phyloP scores from a whole-genome alignment of 2,888 invertebrate genomes.

The Elegia similella region DNA sequence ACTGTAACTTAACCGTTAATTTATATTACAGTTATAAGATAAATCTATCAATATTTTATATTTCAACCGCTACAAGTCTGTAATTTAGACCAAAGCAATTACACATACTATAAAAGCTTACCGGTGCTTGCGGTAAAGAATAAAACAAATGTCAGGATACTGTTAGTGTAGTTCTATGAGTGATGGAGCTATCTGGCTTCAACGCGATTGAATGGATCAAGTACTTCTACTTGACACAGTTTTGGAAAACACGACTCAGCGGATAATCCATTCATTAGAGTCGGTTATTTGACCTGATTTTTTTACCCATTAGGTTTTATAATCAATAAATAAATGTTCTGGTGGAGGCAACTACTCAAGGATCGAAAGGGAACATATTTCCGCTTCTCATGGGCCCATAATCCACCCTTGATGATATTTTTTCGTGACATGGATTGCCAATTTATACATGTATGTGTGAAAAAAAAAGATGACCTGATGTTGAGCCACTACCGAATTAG shows the following conservation, averaged over 20 bases:
- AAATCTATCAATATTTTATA: background rate
- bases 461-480: no score
- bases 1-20: no score
- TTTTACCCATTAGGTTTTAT: background rate
- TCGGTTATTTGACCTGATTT: conserved; percentile 3
- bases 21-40: no score
- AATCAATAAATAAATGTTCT: background rate
- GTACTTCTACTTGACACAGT: conserved; percentile 16
- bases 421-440: no score
- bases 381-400: no score
- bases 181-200: background rate
- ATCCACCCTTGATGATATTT: no score
- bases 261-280: background rate
- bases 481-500: no score
- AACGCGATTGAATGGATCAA: conserved; percentile 7
- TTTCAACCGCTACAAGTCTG: background rate
- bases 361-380: no score
- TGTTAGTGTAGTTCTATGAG: conserved; percentile 9
- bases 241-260: background rate
- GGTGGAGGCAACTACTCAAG: no score
- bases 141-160: conserved; percentile 16
- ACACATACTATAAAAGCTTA: background rate
- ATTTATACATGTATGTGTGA: no score
- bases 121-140: conserved; percentile 15
- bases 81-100: background rate